Conservation (phyloP, 2,888 invertebrate genomes). For the Crossocerus cetratus region DNA sequence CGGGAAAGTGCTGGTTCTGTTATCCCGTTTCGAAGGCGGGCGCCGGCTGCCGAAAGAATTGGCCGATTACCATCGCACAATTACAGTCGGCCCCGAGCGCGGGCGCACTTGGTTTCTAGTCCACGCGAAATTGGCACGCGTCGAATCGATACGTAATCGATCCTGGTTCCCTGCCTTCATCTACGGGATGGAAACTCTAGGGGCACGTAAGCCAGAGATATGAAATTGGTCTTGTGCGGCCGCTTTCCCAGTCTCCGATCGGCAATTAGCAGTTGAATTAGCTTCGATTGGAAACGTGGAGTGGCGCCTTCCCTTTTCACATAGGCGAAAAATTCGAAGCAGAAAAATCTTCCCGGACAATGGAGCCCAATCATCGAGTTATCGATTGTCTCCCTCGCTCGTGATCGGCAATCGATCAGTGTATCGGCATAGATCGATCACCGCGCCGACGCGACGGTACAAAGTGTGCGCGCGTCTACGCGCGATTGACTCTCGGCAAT, state of each 20-base stretch:
- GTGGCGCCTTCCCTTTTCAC: no score
- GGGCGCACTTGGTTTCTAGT: no score
- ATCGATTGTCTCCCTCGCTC: conserved; percentile 33
- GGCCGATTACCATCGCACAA: no score
- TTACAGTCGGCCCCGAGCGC: no score
- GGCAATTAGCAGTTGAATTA: background rate
- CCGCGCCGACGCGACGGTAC: conserved; percentile 24
- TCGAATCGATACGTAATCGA: no score
- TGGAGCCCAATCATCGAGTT: conserved; percentile 37
- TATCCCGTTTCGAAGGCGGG: no score
- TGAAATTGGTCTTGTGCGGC: background rate
- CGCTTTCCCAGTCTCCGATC: background rate
- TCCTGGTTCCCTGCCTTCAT: background rate
- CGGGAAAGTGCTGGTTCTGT: no score
- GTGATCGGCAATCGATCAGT: conserved; percentile 1
- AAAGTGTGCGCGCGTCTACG: conserved; percentile 11
- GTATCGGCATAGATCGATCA: conserved; percentile 17
- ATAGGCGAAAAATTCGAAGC: no score
- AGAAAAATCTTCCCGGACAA: conserved; percentile 17
- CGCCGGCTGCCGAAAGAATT: no score
- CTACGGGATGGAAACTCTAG: background rate
- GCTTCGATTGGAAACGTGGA: background rate
- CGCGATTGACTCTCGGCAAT: conserved; percentile 28
- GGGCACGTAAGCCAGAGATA: background rate
- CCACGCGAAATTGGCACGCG: no score